Evolutionary conservation across 2,888 invertebrate species (phyloP).

Genomic region (Brachyptera risi): DNA sequence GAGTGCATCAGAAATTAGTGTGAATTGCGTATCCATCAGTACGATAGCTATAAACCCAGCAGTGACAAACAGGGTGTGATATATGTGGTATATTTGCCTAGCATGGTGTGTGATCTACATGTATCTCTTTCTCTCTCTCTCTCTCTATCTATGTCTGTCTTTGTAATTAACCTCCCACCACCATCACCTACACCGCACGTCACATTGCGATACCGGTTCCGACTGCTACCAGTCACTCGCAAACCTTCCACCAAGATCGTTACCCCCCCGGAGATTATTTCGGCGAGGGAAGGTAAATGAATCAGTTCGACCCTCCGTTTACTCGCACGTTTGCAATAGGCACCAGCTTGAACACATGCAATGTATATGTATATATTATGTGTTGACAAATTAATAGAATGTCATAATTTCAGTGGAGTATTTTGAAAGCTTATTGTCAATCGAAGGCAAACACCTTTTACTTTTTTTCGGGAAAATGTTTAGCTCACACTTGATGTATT

Average conservation of each 20-base stretch:
- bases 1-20: too few species aligned
- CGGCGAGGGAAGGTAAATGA: constrained; percentile 27
- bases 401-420: too few species aligned
- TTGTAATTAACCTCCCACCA: constrained; percentile 10
- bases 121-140: constrained; percentile 14
- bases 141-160: constrained; percentile 23
- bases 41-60: too few species aligned
- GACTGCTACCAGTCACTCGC: constrained; percentile 33
- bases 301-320: background rate
- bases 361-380: too few species aligned
- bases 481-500: too few species aligned
- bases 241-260: constrained; percentile 34
- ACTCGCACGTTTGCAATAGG: background rate
- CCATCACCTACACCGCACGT: background rate
- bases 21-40: too few species aligned
- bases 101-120: constrained; percentile 27
- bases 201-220: constrained; percentile 25
- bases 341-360: background rate
- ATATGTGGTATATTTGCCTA: background rate
- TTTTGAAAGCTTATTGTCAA: too few species aligned
- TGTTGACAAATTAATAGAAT: too few species aligned
- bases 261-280: constrained; percentile 28
- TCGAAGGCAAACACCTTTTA: too few species aligned
- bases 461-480: too few species aligned
- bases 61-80: background rate